A percentile compares a stretch with the other conserved stretches of the same genome.
Evolutionary conservation across 2,888 invertebrate genomes (phyloP).

Genomic region (Cheilosia vernalis): DNA sequence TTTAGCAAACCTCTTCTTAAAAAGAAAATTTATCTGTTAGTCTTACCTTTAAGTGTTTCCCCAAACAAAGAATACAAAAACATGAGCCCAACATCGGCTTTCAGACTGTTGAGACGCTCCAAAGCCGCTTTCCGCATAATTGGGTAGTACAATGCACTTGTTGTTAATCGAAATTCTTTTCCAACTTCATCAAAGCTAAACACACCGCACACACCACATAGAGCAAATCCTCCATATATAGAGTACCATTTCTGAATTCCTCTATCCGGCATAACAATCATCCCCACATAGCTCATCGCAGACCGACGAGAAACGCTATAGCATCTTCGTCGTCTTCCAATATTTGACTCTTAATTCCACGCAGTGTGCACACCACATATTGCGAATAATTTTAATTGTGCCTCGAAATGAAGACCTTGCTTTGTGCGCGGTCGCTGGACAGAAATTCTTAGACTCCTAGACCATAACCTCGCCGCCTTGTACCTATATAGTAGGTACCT

Average conservation of each 20-base stretch:
- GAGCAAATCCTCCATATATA: conserved; percentile 25
- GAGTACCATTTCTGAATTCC: conserved; percentile 20
- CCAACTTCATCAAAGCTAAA: conserved; percentile 13
- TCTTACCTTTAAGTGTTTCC: no score
- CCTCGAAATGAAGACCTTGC: conserved; percentile 74
- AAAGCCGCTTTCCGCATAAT: conserved; percentile 4
- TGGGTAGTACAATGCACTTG: not conserved
- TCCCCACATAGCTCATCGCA: conserved; percentile 15
- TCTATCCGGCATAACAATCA: conserved; percentile 10
- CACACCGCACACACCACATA: conserved; percentile 6
- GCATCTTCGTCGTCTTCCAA: conserved; percentile 12
- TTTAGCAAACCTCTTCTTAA: no score
- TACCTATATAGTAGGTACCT: not conserved
- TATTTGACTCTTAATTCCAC: conserved; percentile 39
- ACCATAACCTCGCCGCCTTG: conserved; percentile 41
- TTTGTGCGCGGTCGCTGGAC: conserved; percentile 34
- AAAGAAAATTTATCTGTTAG: no score
- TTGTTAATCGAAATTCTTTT: not conserved
- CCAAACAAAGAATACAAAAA: no score
- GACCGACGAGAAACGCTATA: conserved; percentile 8
- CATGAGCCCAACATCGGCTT: no score
- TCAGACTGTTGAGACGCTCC: not conserved
- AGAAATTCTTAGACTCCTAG: conserved; percentile 59
- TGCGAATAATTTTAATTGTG: conserved; percentile 75
- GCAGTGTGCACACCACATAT: conserved; percentile 47